Base-by-base conservation (phyloP, 92 coral and sea anemone species). In the Siderastrea radians region DNA sequence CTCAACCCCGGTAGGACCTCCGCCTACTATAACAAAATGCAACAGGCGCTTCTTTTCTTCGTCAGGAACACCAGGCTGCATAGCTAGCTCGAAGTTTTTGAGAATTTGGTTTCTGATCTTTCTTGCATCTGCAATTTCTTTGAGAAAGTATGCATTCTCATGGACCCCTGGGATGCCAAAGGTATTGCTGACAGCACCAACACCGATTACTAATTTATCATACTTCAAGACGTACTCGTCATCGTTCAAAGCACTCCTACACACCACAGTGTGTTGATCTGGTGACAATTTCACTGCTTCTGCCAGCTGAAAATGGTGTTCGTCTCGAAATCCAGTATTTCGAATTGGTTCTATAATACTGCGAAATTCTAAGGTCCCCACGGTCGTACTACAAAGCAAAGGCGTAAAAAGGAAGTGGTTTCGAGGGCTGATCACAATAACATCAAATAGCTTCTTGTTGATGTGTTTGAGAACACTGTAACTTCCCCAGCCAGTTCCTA, bases 401-500 rank as follows among this genome's bases (percentile, higher is more conserved):
- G 99, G 99, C 14, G 99, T 97, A 65, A 97, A 97, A 63, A 97
- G 87, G 83, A 97, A 97, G 73, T 97, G 99, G 70, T 97, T 97
- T 47, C 99, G 90, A 26, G 99, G 99, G 68, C 99, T 97, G 68
- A 95, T 90, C 3, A 97, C 99, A 49, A 97, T 84, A 49, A 95
- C 99, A 81, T 97, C 99, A 71, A 93, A 97, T 2, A 97, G 79
- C 74, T 97, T 95, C 94, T 97, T 95, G 86, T 97, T 84, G 26
- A 95, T 91, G 75, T 94, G 94, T 65, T 97, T 97, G 48, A 97
- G 79, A 3, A 97, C 97, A 72, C 99, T 97, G 89, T 97, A 97
- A 81, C 99, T 96, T 2, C 97, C 98, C 99, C 99, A 97, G 5
- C 99, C 99, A 12, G 99, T 97, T 16, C 99, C 99, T 4, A 97